Evolutionary conservation across 2,888 invertebrate species (phyloP).

Genomic region (Icerya purchasi): DNA sequence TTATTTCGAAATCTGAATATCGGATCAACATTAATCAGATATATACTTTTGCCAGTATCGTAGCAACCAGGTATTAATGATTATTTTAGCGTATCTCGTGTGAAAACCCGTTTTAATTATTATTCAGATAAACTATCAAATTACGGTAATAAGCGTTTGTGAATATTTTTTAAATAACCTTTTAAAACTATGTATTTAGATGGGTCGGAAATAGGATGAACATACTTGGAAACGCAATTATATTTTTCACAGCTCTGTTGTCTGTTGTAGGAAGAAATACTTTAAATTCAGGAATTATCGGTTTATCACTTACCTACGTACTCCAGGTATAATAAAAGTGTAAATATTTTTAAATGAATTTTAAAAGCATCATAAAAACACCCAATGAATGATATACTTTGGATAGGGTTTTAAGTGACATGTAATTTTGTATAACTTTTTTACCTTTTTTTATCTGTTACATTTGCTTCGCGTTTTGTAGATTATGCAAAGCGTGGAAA

Average conservation of each 20-base stretch:
- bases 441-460: not conserved
- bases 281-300: slow-evolving; percentile 56
- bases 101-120: too few relatives aligned
- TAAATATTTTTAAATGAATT: too few relatives aligned
- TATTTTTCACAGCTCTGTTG: slow-evolving; percentile 82
- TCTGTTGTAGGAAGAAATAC: slow-evolving; percentile 58
- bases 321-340: slow-evolving; percentile 50
- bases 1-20: slow-evolving; percentile 66
- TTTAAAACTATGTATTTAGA: slow-evolving; percentile 27
- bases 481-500: too few relatives aligned
- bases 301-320: slow-evolving; percentile 72
- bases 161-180: not conserved
- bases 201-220: slow-evolving; percentile 91
- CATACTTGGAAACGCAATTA: slow-evolving; percentile 87
- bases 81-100: too few relatives aligned
- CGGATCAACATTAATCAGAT: slow-evolving; percentile 82
- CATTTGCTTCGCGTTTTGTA: too few relatives aligned
- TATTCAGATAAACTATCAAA: too few relatives aligned
- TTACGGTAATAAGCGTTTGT: too few relatives aligned
- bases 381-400: not conserved
- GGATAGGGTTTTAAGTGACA: not conserved
- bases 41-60: slow-evolving; percentile 78
- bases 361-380: not conserved
- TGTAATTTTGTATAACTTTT: not conserved
- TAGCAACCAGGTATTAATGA: slow-evolving; percentile 46